A percentile compares a stretch with the other conserved stretches of the same genome.
Evolutionary conservation across 2,888 invertebrate species (phyloP).

Genomic region (Brachypalpus laphriformis): DNA sequence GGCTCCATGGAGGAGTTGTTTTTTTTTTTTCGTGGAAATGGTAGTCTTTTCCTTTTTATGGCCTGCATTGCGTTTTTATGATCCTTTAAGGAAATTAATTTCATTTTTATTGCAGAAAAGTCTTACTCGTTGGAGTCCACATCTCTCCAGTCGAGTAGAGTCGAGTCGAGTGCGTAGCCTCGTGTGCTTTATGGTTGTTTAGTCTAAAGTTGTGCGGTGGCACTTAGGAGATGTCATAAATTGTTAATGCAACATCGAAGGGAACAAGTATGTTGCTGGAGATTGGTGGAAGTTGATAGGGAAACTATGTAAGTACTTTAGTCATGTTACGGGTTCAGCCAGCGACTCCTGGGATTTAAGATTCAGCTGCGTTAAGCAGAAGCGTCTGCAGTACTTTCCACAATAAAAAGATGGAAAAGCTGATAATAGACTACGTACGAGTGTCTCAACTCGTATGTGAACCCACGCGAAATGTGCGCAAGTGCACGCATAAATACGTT

Average conservation of each 20-base stretch:
- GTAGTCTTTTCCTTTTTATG: constrained; percentile 31
- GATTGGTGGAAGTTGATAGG: not conserved
- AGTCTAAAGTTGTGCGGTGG: constrained; percentile 48
- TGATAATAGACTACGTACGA: too few relatives aligned
- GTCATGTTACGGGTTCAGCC: not conserved
- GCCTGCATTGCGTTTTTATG: constrained; percentile 61
- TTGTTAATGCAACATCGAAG: constrained; percentile 1
- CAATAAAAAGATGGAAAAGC: too few relatives aligned
- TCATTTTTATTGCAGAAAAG: constrained; percentile 53
- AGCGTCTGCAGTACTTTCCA: too few relatives aligned
- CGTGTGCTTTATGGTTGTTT: constrained; percentile 45
- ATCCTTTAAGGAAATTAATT: constrained; percentile 68
- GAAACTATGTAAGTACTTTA: not conserved
- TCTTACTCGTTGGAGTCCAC: too few relatives aligned
- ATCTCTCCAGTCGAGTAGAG: too few relatives aligned
- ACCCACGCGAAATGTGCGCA: too few relatives aligned
- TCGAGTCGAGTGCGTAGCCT: not conserved
- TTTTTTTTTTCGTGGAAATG: constrained; percentile 11
- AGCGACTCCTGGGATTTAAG: too few relatives aligned
- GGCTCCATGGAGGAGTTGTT: constrained; percentile 41
- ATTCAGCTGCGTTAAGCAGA: too few relatives aligned
- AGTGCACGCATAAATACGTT: too few relatives aligned
- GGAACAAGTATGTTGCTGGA: constrained; percentile 4
- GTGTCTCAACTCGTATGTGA: too few relatives aligned
- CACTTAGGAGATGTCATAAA: constrained; percentile 33